Conservation (phyloP, 2,888 invertebrate genomes). For the Agonopterix arenella region DNA sequence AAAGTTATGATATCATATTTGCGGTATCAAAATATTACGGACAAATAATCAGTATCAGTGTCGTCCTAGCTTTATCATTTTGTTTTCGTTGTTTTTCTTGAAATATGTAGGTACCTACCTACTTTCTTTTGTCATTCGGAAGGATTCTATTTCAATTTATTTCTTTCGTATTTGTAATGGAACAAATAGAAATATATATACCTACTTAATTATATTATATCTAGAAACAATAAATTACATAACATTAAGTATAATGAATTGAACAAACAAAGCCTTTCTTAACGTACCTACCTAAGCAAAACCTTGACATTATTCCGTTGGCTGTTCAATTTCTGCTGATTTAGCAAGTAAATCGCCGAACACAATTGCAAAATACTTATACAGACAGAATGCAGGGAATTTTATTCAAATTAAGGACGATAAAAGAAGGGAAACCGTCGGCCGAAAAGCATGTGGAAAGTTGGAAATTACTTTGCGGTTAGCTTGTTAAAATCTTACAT, state of each 20-base stretch:
- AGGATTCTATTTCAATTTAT: too few relatives aligned
- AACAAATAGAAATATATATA: not conserved
- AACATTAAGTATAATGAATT: not conserved
- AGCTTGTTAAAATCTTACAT: conserved; percentile 2
- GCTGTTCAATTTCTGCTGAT: not conserved
- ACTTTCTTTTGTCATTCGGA: too few relatives aligned
- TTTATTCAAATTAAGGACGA: conserved; percentile 1
- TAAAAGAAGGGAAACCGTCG: not conserved
- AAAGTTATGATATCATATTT: conserved; percentile 66
- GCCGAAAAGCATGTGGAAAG: conserved; percentile 2
- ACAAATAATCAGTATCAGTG: conserved; percentile 38
- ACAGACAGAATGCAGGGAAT: not conserved
- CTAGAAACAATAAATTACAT: not conserved
- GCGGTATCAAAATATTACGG: conserved; percentile 57
- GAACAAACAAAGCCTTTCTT: not conserved
- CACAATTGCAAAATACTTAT: too few relatives aligned
- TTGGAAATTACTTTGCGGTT: conserved; percentile 4
- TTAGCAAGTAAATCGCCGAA: not conserved
- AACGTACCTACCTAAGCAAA: too few relatives aligned
- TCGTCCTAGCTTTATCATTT: not conserved
- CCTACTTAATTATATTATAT: not conserved
- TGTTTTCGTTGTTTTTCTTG: not conserved
- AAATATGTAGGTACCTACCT: too few relatives aligned
- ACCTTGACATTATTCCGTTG: conserved; percentile 9
- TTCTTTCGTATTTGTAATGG: too few relatives aligned